phyloP scores from a whole-genome alignment of 2,797 vertebrate species.

The Kryptolebias ocellatus region DNA sequence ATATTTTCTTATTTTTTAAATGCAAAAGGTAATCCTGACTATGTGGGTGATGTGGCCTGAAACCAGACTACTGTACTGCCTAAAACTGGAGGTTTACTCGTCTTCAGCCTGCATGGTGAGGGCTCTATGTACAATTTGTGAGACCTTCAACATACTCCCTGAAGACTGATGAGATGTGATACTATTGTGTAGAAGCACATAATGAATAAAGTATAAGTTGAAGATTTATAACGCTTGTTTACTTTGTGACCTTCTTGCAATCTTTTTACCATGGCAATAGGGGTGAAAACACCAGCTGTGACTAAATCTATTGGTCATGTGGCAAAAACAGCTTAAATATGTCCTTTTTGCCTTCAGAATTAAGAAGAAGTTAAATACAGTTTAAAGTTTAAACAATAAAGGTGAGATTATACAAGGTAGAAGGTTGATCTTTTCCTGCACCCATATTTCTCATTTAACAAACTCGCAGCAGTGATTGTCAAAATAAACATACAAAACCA shows the following conservation, averaged over 20 bases:
- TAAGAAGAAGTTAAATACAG: too few species aligned
- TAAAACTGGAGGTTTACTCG: conserved; percentile 32
- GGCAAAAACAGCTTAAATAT: too few species aligned
- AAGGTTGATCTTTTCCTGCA: too few species aligned
- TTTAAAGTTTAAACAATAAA: not conserved
- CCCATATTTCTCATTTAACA: not conserved
- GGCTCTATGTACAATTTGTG: conserved; percentile 14
- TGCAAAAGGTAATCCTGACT: conserved; percentile 52
- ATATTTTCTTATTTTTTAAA: conserved; percentile 11
- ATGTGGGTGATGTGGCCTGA: conserved; percentile 20
- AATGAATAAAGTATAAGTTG: conserved; percentile 2
- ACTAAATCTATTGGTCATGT: not conserved
- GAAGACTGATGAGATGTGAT: conserved; percentile 14
- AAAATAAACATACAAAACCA: not conserved
- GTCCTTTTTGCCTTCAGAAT: too few species aligned
- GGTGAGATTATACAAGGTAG: too few species aligned
- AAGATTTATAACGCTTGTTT: conserved; percentile 11
- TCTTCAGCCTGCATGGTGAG: conserved; percentile 1
- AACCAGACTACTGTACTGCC: conserved; percentile 14
- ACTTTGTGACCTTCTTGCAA: conserved; percentile 3
- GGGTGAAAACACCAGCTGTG: not conserved
- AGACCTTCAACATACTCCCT: conserved; percentile 6
- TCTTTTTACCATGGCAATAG: not conserved
- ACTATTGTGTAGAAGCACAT: not conserved
- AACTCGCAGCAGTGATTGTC: not conserved